Base-by-base conservation (phyloP, 2,113 vertebrate species). In the Alces alces region DNA sequence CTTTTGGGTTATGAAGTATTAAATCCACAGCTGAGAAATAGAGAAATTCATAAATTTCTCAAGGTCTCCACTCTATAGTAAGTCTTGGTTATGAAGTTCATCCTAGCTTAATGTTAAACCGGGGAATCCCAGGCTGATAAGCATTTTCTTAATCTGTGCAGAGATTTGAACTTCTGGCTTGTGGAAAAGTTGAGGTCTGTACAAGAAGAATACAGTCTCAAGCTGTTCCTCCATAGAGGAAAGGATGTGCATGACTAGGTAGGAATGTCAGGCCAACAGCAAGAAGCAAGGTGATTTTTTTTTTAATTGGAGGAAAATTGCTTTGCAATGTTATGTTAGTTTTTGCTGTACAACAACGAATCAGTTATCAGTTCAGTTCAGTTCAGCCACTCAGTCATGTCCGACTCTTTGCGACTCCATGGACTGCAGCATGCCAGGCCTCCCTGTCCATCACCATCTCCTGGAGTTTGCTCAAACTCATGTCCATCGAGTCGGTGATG, bases 161-260 rank as follows among this genome's bases (percentile, higher is more conserved):
- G 60, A 82, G 76, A 45, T n/a, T 58, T 2, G 73, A 86, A 33
- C 50, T 91, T 2, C 4, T 27, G 52, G 21, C 33, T 28, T 54
- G 17, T 9, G 47, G 45, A 16, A 89, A 73, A 86, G 13, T 3
- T 47, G 4, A n/a, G 1, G 61, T 19, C 36, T 52, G 3, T 39
- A 76, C 5, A 61, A 45, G 28, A 19, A 64, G 45, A 87, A 45
- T 39, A 6, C 8, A 13, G 1, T 43, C 33, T 15, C 17, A 60
- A 16, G 1, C 45, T 47, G 43, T 23, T 9, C 21, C 55, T 16
- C 19, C 19, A 7, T 13, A 16, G 2, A 27, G 60, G 33, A 70
- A 79, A 36, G 9, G 2, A 43, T 14, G 1, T 13, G 5, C 4
- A 0, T 14, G 8, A 14, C 52, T 27, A 0, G 12, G 6, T 52